Conservation (phyloP, 2,888 invertebrate genomes). For the Ischnura elegans region DNA sequence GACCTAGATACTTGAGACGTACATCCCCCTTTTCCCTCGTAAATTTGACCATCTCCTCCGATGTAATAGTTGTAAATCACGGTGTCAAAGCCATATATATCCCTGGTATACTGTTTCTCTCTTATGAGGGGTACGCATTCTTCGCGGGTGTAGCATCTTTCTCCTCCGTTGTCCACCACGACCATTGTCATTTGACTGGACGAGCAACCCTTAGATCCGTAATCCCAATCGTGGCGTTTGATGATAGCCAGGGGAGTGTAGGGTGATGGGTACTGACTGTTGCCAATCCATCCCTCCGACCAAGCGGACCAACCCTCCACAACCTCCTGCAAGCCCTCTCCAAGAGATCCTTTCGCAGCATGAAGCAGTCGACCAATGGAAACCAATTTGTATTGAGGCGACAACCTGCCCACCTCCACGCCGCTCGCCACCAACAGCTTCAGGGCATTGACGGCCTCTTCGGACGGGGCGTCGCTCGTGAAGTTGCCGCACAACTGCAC, state of each 20-base stretch:
- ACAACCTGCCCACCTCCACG: background rate
- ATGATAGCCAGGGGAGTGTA: background rate
- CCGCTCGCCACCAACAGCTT: background rate
- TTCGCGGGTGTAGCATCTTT: background rate
- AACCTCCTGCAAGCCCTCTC: background rate
- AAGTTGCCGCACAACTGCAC: background rate
- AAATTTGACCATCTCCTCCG: background rate
- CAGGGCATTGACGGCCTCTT: background rate
- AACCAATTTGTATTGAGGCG: background rate
- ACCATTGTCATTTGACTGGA: background rate
- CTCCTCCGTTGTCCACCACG: background rate
- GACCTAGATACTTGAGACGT: background rate
- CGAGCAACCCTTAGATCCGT: background rate
- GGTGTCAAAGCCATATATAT: background rate
- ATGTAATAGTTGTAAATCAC: background rate
- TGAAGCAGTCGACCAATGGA: background rate
- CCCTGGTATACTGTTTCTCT: background rate
- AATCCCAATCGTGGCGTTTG: background rate
- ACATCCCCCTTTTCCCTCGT: background rate
- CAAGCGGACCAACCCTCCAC: background rate
- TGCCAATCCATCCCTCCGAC: background rate
- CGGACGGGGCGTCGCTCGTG: background rate
- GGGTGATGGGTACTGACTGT: background rate
- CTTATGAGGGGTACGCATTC: background rate
- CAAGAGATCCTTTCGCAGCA: background rate